Evolutionary conservation across 1,140 invertebrate genomes (phyloP), one percentile per base, ranked within the genome.

Genomic region (Listronotus bonariensis): DNA sequence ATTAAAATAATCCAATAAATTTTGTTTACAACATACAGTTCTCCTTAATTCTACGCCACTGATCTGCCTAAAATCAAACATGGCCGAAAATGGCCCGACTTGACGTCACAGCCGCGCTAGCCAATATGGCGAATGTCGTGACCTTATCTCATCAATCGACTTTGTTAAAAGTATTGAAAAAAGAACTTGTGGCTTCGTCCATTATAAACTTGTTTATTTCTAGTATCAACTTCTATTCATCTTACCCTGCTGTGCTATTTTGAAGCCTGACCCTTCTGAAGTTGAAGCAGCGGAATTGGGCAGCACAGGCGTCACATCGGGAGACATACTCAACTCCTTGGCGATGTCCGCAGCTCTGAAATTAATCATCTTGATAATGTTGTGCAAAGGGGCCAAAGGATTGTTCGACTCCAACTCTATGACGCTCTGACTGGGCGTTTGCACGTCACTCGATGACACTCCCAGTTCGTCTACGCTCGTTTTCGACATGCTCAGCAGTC

Each of bases 371-470:
- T 66, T 68, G 11, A 73, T 54, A 14, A 73, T 43, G 36, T 69
- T 64, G 6, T 66, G 38, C 49, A 73, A 46, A 34, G 68, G 48
- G 17, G 46, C 58, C 40, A 71, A 14, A 0, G 72, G 69, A 54
- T 68, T 72, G 56, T 76, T 76, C n/a, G 65, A 59, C 31, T 69
- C 69, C 18, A 67, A 71, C 43, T 75, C 74, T 5, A 76, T 70
- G 26, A 84, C 74, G 32, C 82, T 85, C 61, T 81, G 82, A 32
- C 77, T 76, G 4, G 84, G 83, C 5, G 83, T 85, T 18, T 79
- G 73, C 4, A 83, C 78, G 5, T 79, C 77, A 74, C 83, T 85
- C 20, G 81, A 80, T 56, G 81, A 78, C 8, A 83, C 74, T 63
- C 80, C 76, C 41, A 84, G 72, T 40, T 82, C 80, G 68, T 83